Percentiles rank a stretch among this genome's conserved stretches.
These are phyloP conservation scores for Thymallus thymallus DNA, from an alignment of 2,113 vertebrate species.

Conservation along the genomic window DNA sequence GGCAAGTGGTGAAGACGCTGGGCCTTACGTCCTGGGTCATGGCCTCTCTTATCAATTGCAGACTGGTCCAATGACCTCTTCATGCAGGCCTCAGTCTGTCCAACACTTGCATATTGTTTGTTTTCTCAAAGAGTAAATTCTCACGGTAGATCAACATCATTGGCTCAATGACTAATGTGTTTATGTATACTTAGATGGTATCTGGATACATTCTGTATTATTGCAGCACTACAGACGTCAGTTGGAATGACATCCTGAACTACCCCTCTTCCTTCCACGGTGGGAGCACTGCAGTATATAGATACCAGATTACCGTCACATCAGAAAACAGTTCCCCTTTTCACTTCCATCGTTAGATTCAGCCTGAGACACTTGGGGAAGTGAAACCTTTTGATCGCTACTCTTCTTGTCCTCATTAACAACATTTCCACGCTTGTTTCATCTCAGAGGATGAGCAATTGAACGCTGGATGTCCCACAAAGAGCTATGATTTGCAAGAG, in stretches of 20 bases:
- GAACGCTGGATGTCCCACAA: constrained; percentile 17
- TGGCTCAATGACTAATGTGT: neutral
- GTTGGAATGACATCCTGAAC: neutral
- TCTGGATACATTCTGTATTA: neutral
- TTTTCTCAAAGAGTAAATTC: neutral
- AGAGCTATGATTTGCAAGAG: constrained; percentile 51
- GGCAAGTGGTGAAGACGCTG: neutral
- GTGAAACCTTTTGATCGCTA: neutral
- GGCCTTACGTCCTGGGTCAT: neutral
- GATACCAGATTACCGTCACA: neutral
- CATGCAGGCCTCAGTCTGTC: neutral
- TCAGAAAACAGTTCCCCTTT: neutral
- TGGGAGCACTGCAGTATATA: neutral
- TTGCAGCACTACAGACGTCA: too few species aligned
- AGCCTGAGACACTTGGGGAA: neutral
- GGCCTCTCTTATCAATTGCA: neutral
- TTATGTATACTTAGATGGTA: neutral
- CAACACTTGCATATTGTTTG: neutral
- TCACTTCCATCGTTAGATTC: neutral
- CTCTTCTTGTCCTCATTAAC: constrained; percentile 9
- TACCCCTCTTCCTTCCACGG: neutral
- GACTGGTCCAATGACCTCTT: neutral
- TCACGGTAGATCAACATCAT: neutral
- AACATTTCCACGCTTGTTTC: constrained; percentile 19
- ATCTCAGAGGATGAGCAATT: constrained; percentile 32